Conservation (phyloP, 2,888 invertebrate species). For the Polyploca ridens region DNA sequence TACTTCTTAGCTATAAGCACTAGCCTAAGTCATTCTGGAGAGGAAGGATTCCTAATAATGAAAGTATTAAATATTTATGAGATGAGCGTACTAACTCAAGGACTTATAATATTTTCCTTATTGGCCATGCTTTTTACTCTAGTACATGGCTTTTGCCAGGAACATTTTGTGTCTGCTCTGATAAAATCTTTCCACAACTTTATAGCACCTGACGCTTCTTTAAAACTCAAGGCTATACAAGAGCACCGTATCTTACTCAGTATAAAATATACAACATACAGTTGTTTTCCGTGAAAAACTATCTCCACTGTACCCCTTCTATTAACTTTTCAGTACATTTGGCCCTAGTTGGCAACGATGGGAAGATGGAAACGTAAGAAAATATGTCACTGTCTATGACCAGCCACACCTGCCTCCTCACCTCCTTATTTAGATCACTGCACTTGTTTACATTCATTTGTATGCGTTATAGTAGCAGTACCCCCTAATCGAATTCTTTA, state of each 20-base stretch:
- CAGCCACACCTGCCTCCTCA: slow-evolving; percentile 45
- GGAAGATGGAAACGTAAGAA: slow-evolving; percentile 42
- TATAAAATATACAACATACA: slow-evolving; percentile 1
- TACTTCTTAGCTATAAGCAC: background rate
- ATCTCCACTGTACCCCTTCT: slow-evolving; percentile 30
- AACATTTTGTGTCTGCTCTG: background rate
- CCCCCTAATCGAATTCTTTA: background rate
- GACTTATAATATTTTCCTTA: no score
- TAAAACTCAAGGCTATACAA: background rate
- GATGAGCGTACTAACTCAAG: background rate
- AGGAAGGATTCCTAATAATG: background rate
- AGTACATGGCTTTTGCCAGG: background rate
- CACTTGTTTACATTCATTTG: slow-evolving; percentile 19
- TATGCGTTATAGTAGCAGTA: slow-evolving; percentile 8
- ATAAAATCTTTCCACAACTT: background rate
- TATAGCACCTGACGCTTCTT: background rate
- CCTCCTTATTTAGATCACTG: slow-evolving; percentile 25
- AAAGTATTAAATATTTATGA: background rate
- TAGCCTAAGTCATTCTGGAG: background rate
- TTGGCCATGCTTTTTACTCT: background rate
- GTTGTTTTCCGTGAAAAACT: slow-evolving; percentile 24
- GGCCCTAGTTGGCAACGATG: slow-evolving; percentile 47
- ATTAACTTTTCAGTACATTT: slow-evolving; percentile 43
- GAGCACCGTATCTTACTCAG: background rate
- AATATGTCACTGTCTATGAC: slow-evolving; percentile 64